Evolutionary conservation across 1,140 invertebrate species (phyloP).

Genomic region (Heliconius hewitsoni): DNA sequence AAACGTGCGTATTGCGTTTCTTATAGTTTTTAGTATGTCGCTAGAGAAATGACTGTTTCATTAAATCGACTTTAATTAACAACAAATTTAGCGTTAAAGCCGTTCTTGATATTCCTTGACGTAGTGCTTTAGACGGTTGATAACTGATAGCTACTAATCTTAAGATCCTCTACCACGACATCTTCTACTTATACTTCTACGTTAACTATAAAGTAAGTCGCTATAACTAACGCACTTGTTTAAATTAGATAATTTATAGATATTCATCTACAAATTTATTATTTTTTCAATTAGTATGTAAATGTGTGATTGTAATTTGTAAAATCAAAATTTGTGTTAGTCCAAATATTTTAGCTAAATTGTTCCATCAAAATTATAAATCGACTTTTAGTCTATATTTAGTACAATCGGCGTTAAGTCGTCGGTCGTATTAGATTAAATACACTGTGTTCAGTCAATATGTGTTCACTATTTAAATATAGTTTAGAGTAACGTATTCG

Average conservation of each 20-base stretch:
- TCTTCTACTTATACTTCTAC: conserved; percentile 33
- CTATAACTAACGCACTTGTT: conserved; percentile 39
- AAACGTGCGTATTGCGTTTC: conserved; percentile 12
- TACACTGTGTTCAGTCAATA: conserved; percentile 72
- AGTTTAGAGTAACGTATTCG: conserved; percentile 46
- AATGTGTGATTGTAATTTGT: conserved; percentile 47
- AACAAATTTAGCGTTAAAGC: conserved; percentile 6
- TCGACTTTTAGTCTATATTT: conserved; percentile 55
- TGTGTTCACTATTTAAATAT: conserved; percentile 71
- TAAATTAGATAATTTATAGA: conserved; percentile 53
- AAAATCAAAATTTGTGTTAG: conserved; percentile 63
- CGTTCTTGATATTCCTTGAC: conserved; percentile 31
- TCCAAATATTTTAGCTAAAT: conserved; percentile 77
- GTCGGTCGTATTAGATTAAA: conserved; percentile 51
- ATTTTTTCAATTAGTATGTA: conserved; percentile 53
- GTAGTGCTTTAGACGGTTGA: conserved; percentile 34
- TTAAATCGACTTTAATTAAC: conserved; percentile 18
- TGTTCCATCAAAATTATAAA: conserved; percentile 53
- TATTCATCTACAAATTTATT: conserved; percentile 63
- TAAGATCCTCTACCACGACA: conserved; percentile 33
- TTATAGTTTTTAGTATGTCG: conserved; percentile 12
- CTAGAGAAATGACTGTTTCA: conserved; percentile 22
- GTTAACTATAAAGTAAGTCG: conserved; percentile 33
- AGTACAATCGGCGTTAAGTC: conserved; percentile 47
- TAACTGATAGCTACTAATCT: conserved; percentile 34